Base-by-base conservation (phyloP, 2,888 invertebrate genomes). In the Drosophila melanosoma region DNA sequence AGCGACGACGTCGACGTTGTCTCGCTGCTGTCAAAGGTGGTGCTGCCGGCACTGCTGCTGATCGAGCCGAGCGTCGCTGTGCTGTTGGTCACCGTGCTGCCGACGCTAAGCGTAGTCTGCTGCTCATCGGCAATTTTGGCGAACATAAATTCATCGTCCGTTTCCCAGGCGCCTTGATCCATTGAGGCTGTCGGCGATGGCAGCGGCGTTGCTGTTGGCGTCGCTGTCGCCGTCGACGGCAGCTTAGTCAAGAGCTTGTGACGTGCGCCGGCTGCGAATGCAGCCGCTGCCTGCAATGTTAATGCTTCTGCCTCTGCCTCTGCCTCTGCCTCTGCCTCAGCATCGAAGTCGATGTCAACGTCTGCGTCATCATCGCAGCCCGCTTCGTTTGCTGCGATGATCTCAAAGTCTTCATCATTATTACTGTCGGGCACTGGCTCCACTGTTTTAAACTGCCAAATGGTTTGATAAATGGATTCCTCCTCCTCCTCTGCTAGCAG, bases 131-230 rank as follows among this genome's bases (percentile, higher is more conserved):
- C 80, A 12, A 56, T 56, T 35, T 87, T 90, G 45, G 91, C 84
- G 71, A 92, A 93, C 83, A 91, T 91, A 76, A 93, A 93, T 72
- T 93, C 93, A 76, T 92, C 92, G 80, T 92, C 93, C 49, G 92
- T 91, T 80, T 93, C 93, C 93, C 93, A 93, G 75, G 92, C 93
- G 60, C 91, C 91, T 32, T 93, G 91, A 85, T 93, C 93, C 82
- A 92, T 77, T 20, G 86, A 85, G 20, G 75, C 74, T 42, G 82
- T 86, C 36, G 86, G 80, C 57, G 87, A 85, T 7, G 83, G 81
- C 69, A 82, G 69, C 61, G 77, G 79, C 59, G 79, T 73, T 17
- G 56, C 61, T 35, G 74, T 56, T 38, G 79, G 74, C 64, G 76
- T 79, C 49, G 70, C 58, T 15, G 57, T 35, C 36, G 53, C 38